A percentile compares a stretch with the other conserved stretches of the same genome.
Conservation (phyloP, 2,113 vertebrate species). For the Cyprinodon variegatus region DNA sequence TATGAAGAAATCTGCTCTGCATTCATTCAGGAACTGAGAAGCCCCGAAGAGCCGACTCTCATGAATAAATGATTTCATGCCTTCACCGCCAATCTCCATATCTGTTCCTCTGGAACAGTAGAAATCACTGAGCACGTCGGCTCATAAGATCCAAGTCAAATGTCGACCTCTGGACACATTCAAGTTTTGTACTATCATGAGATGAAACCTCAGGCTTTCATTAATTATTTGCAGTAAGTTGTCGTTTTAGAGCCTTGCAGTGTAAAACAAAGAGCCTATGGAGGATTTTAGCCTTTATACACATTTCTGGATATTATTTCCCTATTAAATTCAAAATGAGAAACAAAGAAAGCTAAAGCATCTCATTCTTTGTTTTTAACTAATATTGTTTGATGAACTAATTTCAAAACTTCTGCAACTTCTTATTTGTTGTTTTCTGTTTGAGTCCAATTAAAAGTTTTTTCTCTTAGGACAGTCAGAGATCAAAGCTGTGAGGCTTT, state of each 20-base stretch:
- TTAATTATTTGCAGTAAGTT: neutral
- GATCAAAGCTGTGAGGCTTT: too few relatives aligned
- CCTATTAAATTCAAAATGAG: neutral
- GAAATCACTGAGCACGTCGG: neutral
- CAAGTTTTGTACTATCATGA: neutral
- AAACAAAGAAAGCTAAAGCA: neutral
- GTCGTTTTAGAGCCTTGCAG: neutral
- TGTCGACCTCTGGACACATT: neutral
- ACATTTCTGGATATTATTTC: neutral
- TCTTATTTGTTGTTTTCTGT: too few relatives aligned
- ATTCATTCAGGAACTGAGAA: neutral
- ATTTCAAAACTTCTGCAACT: too few relatives aligned
- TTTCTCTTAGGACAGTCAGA: too few relatives aligned
- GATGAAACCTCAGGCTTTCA: slow-evolving; percentile 1
- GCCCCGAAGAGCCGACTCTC: neutral
- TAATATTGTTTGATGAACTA: too few relatives aligned
- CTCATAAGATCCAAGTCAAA: neutral
- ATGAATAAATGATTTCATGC: neutral
- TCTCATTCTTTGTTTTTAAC: too few relatives aligned
- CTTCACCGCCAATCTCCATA: neutral
- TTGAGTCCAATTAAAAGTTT: too few relatives aligned
- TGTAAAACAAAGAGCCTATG: neutral
- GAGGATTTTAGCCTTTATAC: neutral
- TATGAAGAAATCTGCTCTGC: neutral
- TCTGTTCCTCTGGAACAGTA: neutral